Percentiles rank a stretch among this genome's conserved stretches.
phyloP scores from a whole-genome alignment of 2,797 vertebrate genomes.

The Muraenolepis orangiensis region DNA sequence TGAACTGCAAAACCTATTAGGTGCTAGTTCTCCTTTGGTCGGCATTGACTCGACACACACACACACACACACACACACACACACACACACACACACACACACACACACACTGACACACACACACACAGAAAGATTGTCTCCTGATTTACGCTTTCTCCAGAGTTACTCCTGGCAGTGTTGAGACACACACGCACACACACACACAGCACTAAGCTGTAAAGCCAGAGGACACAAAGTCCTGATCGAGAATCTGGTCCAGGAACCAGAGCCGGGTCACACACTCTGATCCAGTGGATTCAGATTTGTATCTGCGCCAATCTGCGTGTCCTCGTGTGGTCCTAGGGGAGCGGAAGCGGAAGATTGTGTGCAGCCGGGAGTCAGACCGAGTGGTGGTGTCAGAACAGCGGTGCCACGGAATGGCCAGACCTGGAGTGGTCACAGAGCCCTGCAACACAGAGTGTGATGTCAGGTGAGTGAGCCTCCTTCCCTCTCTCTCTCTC shows the following conservation, averaged over 20 bases:
- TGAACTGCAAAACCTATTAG: constrained; percentile 47
- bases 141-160: not conserved
- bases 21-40: constrained; percentile 29
- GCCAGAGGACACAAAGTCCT: constrained; percentile 25
- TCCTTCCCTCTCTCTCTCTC: not conserved
- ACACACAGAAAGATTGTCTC: not conserved
- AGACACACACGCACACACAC: constrained; percentile 1
- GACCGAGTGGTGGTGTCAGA: constrained; percentile 93
- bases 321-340: constrained; percentile 21
- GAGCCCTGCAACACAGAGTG: constrained; percentile 91
- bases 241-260: constrained; percentile 31
- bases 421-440: constrained; percentile 78
- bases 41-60: constrained; percentile 29
- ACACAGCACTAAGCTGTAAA: constrained; percentile 33
- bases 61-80: no score
- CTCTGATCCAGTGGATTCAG: no score
- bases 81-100: no score
- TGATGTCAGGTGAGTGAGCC: constrained; percentile 84
- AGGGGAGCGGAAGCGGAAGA: constrained; percentile 91
- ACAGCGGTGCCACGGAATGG: constrained; percentile 86
- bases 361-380: constrained; percentile 87
- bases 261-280: constrained; percentile 30
- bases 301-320: no score
- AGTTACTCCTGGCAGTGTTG: not conserved
- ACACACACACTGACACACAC: not conserved